These are phyloP conservation scores for Trochalopteron elliotii DNA, from an alignment of 2,113 vertebrate genomes.

Conservation along the genomic window DNA sequence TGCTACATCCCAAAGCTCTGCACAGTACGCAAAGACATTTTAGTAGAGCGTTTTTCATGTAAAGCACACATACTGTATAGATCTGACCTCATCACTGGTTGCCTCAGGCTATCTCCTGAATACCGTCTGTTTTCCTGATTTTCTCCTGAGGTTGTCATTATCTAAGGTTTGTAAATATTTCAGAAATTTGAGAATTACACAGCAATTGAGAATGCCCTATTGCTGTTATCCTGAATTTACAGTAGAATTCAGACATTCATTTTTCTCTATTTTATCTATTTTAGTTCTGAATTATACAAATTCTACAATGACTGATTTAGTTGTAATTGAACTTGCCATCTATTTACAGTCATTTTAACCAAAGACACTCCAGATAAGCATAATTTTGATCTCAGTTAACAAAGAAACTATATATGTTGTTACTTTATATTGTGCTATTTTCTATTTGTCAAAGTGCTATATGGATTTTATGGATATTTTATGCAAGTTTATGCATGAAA, in stretches of 20 bases:
- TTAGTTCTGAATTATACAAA: not conserved
- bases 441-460: constrained; percentile 19
- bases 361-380: not conserved
- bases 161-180: constrained; percentile 90
- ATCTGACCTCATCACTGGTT: constrained; percentile 80
- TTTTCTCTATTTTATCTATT: constrained; percentile 24
- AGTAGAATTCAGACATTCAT: not conserved
- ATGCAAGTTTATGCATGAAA: constrained; percentile 46
- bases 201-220: constrained; percentile 30
- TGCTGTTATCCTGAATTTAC: constrained; percentile 38
- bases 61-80: constrained; percentile 84
- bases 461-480: constrained; percentile 59
- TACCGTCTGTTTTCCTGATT: constrained; percentile 80
- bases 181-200: constrained; percentile 60
- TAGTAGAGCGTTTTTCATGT: constrained; percentile 84
- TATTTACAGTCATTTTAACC: constrained; percentile 27
- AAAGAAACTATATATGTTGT: constrained; percentile 4
- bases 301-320: not conserved
- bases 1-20: constrained; percentile 79
- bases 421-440: constrained; percentile 36
- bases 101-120: constrained; percentile 82
- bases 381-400: constrained; percentile 10
- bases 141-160: constrained; percentile 80
- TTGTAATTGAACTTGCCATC: constrained; percentile 20
- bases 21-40: constrained; percentile 77